Conservation (phyloP, 2,113 vertebrate genomes). For the Pseudopodoces humilis region DNA sequence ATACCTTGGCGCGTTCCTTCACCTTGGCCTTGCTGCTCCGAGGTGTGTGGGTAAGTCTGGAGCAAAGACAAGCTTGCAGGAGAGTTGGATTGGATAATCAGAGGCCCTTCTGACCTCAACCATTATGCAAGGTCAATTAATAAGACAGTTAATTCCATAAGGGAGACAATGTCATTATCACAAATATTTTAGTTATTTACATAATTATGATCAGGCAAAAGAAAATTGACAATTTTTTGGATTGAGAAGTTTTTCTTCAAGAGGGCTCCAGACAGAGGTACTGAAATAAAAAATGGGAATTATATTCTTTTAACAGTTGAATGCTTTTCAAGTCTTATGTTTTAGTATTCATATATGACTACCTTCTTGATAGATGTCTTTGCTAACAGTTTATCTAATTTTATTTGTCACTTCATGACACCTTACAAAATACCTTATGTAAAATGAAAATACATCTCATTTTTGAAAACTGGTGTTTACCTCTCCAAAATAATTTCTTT, state of each 20-base stretch:
- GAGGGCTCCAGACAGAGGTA: neutral
- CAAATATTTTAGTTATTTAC: neutral
- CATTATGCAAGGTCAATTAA: neutral
- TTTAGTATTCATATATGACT: neutral
- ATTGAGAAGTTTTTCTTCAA: neutral
- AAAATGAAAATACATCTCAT: neutral
- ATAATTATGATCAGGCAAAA: neutral
- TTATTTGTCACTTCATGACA: neutral
- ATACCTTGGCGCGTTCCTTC: neutral
- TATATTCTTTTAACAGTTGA: neutral
- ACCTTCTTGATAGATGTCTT: neutral
- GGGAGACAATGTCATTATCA: neutral
- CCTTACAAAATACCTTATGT: neutral
- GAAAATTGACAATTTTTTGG: neutral
- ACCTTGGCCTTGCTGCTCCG: neutral
- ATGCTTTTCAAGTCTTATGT: neutral
- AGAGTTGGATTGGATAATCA: neutral
- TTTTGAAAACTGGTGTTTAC: neutral
- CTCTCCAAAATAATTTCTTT: neutral
- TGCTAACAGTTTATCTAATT: neutral
- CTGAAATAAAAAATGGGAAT: neutral
- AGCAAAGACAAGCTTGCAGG: neutral
- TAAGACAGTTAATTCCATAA: neutral
- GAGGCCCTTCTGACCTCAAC: neutral
- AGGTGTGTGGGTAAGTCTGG: accelerated